phyloP scores from a whole-genome alignment of 2,888 invertebrate species.

The Torymus tubicola region DNA sequence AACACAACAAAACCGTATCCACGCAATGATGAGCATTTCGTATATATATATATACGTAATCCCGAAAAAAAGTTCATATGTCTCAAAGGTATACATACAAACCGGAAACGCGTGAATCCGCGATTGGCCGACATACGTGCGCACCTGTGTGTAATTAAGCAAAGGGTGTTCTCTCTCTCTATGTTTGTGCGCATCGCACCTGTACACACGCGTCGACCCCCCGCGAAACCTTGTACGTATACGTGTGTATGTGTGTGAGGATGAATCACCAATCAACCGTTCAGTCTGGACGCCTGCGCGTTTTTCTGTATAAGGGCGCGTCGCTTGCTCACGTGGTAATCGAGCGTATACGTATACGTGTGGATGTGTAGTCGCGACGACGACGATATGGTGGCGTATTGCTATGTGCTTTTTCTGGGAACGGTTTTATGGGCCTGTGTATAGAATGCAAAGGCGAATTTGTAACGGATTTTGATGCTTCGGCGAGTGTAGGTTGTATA shows the following conservation, averaged over 20 bases:
- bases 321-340: neutral
- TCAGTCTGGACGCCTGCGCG: conserved; percentile 20
- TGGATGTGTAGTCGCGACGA: no score
- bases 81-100: neutral
- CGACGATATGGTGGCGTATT: no score
- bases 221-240: conserved; percentile 29
- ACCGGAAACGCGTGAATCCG: conserved; percentile 41
- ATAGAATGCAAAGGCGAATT: no score
- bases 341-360: conserved; percentile 1
- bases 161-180: no score
- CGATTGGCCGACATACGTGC: conserved; percentile 17
- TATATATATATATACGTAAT: no score
- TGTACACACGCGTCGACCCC: conserved; percentile 26
- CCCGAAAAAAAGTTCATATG: neutral
- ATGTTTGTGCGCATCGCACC: no score
- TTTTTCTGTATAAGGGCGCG: conserved; percentile 51
- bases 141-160: conserved; percentile 43
- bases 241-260: conserved; percentile 19
- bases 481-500: no score
- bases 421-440: neutral
- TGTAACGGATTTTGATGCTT: no score
- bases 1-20: no score
- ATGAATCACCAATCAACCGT: conserved; percentile 72
- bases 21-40: no score
- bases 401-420: conserved; percentile 16